These are phyloP conservation scores for Periphyllus acericola DNA, from an alignment of 2,888 invertebrate species.

Conservation along the genomic window DNA sequence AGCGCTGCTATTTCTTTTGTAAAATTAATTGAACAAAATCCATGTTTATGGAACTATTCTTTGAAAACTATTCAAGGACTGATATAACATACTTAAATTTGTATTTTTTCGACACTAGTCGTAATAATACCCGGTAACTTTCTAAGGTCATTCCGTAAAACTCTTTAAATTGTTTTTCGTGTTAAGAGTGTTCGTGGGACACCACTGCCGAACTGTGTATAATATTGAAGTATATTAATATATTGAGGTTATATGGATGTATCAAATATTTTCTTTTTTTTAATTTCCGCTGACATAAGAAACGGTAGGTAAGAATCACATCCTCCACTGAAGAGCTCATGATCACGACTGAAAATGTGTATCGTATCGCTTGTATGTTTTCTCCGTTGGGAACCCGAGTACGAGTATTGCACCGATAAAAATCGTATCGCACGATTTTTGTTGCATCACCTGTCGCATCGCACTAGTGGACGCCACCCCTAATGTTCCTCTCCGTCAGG, in stretches of 20 bases:
- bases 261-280: slow-evolving; percentile 9
- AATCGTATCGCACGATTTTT: no score
- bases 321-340: slow-evolving; percentile 12
- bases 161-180: not conserved
- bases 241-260: not conserved
- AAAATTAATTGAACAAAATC: not conserved
- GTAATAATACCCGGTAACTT: not conserved
- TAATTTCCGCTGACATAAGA: not conserved
- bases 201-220: slow-evolving; percentile 7
- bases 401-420: no score
- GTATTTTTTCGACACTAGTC: slow-evolving; percentile 6
- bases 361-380: not conserved
- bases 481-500: no score
- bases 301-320: slow-evolving; percentile 1
- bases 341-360: slow-evolving; percentile 14
- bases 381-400: no score
- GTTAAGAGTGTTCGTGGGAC: not conserved
- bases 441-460: no score
- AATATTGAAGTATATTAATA: no score
- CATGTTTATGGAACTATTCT: not conserved
- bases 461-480: no score
- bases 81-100: no score
- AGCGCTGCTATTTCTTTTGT: not conserved
- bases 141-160: slow-evolving; percentile 6
- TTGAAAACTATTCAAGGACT: not conserved